phyloP scores from a whole-genome alignment of 2,888 invertebrate genomes.

The Rhingia rostrata region DNA sequence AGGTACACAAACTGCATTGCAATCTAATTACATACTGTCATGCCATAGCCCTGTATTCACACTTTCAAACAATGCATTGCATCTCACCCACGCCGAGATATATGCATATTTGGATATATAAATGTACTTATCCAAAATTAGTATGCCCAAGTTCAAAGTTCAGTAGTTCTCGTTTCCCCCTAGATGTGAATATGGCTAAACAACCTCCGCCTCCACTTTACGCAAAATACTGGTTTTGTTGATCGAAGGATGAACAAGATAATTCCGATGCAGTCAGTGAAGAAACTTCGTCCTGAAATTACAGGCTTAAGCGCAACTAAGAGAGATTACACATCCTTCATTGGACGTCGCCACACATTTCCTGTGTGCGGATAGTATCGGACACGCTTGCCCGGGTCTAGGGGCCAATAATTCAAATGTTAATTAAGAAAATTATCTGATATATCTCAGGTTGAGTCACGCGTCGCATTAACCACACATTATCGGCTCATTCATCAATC shows the following conservation, averaged over 20 bases:
- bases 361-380: background rate
- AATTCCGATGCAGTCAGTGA: conserved; percentile 54
- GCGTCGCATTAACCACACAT: conserved; percentile 72
- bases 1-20: conserved; percentile 37
- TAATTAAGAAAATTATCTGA: conserved; percentile 73
- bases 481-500: conserved; percentile 73
- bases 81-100: background rate
- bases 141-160: conserved; percentile 53
- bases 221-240: conserved; percentile 17
- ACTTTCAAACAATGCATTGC: conserved; percentile 35
- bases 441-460: conserved; percentile 61
- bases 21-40: conserved; percentile 55
- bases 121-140: background rate
- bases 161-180: conserved; percentile 13
- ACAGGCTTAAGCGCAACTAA: conserved; percentile 35
- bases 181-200: conserved; percentile 1
- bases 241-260: conserved; percentile 52
- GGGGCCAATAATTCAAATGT: conserved; percentile 65
- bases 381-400: conserved; percentile 16
- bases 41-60: conserved; percentile 47
- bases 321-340: conserved; percentile 29
- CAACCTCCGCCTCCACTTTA: background rate
- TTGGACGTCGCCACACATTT: background rate
- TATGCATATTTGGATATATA: background rate
- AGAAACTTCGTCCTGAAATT: conserved; percentile 55